Evolutionary conservation across 2,797 vertebrate genomes (phyloP), one percentile per base, ranked within the genome.

Genomic region (Scleropages formosus): DNA sequence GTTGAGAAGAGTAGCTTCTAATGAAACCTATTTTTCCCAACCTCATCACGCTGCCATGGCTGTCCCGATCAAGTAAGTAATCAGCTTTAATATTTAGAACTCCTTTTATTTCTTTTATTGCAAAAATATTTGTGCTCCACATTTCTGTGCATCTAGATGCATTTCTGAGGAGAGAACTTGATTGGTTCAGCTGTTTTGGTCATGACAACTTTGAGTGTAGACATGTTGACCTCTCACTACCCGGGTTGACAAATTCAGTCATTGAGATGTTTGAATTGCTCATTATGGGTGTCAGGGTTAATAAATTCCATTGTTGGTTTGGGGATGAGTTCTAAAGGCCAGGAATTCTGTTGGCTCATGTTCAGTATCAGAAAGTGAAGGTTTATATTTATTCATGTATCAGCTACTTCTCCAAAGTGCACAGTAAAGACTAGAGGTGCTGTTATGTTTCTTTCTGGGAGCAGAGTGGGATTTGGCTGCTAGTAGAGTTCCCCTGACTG

Each of bases 51-150:
- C 78, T 81, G 61, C 64, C 73, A 24, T 11, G 65, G 66, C 80
- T 61, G 46, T 65, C 31, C 73, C 73, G 47, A 65, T 71, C 73
- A 76, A 70, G 76, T 76, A 79, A 79, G 80, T 79, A 73, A 68
- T 8, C 24, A 53, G 68, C 13, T 58, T 71, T 58, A 22, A 9
- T n/a, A n/a, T 20, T 4, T 18, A 39, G 39, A 39, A 39, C 31
- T 39, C 0, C 7, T 65, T 64, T 64, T 22, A n/a, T 53, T 56
- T 26, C 27, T 27, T 63, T 64, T 31, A 9, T 18, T 64, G 15
- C 64, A 64, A 39, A 9, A 65, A 7, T 16, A 16, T n/a, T 65
- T 44, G 15, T 65, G n/a, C n/a, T n/a, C n/a, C n/a, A n/a, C 31
- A 39, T 39, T 39, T 39, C 31, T 18, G 63, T 31, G 44, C 44